A percentile compares a stretch with the other conserved stretches of the same genome.
phyloP scores from a whole-genome alignment of 1,140 invertebrate species.

The Cataglyphis hispanica region DNA sequence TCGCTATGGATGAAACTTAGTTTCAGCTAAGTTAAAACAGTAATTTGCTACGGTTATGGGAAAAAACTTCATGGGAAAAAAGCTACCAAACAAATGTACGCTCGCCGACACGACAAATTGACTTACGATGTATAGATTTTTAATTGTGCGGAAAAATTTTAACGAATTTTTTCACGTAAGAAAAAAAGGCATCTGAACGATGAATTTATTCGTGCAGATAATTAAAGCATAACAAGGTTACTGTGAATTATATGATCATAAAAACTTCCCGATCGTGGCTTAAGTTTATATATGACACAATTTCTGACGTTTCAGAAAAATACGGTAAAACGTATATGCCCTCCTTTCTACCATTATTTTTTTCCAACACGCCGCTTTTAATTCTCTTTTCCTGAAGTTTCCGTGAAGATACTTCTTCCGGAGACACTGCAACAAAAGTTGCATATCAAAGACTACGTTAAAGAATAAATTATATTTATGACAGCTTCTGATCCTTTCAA shows the following conservation, averaged over 20 bases:
- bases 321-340: not conserved
- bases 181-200: not conserved
- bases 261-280: constrained; percentile 15
- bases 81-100: not conserved
- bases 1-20: not conserved
- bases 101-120: not conserved
- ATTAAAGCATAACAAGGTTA: constrained; percentile 51
- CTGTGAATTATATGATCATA: not conserved
- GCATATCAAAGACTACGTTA: not conserved
- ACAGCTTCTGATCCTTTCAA: constrained; percentile 8
- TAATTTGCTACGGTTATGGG: not conserved
- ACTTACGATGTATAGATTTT: not conserved
- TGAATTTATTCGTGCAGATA: constrained; percentile 32
- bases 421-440: not conserved
- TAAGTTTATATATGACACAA: constrained; percentile 17
- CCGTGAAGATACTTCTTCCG: not conserved
- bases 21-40: not conserved
- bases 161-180: not conserved
- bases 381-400: not conserved
- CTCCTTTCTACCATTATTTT: not conserved
- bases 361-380: not conserved
- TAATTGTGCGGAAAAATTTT: not conserved
- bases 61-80: not conserved
- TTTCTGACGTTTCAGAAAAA: constrained; percentile 1
- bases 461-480: not conserved